Evolutionary conservation across 2,797 vertebrate species (phyloP).

Genomic region (Poecilia velifera): DNA sequence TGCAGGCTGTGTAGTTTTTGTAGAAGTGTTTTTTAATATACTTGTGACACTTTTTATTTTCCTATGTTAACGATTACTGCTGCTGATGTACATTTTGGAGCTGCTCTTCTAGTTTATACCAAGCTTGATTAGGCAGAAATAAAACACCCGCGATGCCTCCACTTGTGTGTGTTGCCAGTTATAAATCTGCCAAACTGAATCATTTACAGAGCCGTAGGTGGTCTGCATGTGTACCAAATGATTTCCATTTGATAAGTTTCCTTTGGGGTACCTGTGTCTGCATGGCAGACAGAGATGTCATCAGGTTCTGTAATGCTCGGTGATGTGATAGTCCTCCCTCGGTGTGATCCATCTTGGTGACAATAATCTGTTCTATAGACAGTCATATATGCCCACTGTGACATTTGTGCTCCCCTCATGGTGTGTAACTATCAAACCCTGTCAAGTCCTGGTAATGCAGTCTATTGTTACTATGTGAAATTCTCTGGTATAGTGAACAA

Average conservation of each 20-base stretch:
- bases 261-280: background rate
- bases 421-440: background rate
- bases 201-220: background rate
- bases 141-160: background rate
- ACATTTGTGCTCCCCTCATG: background rate
- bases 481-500: background rate
- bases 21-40: background rate
- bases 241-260: background rate
- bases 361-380: background rate
- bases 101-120: background rate
- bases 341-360: background rate
- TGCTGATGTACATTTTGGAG: background rate
- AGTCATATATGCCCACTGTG: background rate
- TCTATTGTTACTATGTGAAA: background rate
- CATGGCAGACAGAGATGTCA: background rate
- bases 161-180: background rate
- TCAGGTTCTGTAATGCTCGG: background rate
- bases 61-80: background rate
- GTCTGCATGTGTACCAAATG: background rate
- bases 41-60: background rate
- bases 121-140: background rate
- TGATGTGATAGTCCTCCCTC: background rate
- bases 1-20: background rate
- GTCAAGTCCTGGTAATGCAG: background rate
- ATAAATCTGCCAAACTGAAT: background rate